phyloP scores from a whole-genome alignment of 2,888 invertebrate genomes.

The Steinernema hermaphroditum region DNA sequence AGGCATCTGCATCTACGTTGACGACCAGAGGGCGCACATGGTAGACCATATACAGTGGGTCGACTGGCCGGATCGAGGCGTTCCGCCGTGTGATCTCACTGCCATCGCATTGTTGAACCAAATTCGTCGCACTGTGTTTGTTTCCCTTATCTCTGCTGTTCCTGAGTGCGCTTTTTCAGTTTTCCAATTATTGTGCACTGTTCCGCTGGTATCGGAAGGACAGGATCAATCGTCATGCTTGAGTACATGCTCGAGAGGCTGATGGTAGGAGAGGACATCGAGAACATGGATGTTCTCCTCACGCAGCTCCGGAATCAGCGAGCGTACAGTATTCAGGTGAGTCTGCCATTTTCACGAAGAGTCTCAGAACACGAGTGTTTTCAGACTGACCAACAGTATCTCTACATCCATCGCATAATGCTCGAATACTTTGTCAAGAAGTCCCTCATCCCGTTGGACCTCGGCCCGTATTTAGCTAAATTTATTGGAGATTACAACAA shows the following conservation, averaged over 20 bases:
- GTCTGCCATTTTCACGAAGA: no score
- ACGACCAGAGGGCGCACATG: background rate
- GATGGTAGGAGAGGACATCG: slow-evolving; percentile 36
- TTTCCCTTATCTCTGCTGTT: background rate
- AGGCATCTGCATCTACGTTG: slow-evolving; percentile 2
- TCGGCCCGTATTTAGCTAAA: background rate
- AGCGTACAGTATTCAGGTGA: slow-evolving; percentile 44
- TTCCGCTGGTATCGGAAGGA: slow-evolving; percentile 50
- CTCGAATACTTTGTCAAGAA: slow-evolving; percentile 41
- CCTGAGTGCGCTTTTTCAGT: slow-evolving; percentile 13
- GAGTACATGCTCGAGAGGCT: slow-evolving; percentile 46
- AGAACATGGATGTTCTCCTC: slow-evolving; percentile 42
- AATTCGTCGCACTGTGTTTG: background rate
- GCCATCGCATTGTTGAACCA: slow-evolving; percentile 7
- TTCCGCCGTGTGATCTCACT: slow-evolving; percentile 1
- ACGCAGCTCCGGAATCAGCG: slow-evolving; percentile 45
- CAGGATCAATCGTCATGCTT: slow-evolving; percentile 48
- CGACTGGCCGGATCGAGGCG: slow-evolving; percentile 15
- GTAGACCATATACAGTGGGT: slow-evolving; percentile 7
- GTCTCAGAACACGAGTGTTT: no score
- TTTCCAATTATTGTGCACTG: slow-evolving; percentile 48
- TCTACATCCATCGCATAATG: slow-evolving; percentile 47
- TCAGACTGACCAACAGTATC: slow-evolving; percentile 48
- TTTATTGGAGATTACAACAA: slow-evolving; percentile 13
- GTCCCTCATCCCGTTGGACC: background rate